Conservation (phyloP, 2,888 invertebrate species). For the Callyntrura sp. region DNA sequence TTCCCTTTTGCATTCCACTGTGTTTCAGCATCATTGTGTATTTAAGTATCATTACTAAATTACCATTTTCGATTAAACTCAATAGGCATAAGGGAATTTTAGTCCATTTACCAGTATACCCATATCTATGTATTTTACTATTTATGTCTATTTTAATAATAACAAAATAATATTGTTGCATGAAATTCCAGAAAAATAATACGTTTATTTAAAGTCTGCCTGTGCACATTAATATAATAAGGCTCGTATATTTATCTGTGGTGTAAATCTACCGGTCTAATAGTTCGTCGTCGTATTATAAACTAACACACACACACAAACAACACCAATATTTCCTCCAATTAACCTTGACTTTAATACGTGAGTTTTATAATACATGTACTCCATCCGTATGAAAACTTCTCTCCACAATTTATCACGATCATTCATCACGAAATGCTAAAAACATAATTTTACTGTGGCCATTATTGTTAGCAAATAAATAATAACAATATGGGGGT, state of each 20-base stretch:
- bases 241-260: conserved; percentile 36
- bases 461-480: conserved; percentile 46
- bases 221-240: conserved; percentile 53
- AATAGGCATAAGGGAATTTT: neutral
- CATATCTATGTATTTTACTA: neutral
- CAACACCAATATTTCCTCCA: conserved; percentile 59
- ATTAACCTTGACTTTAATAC: conserved; percentile 74
- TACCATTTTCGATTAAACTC: conserved; percentile 7
- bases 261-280: conserved; percentile 37
- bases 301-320: conserved; percentile 14
- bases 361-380: conserved; percentile 39
- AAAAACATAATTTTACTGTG: conserved; percentile 40
- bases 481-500: neutral
- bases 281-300: conserved; percentile 1
- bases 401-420: conserved; percentile 50
- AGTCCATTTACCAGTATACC: neutral
- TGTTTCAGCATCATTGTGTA: neutral
- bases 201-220: neutral
- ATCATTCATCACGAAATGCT: conserved; percentile 57
- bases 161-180: conserved; percentile 33
- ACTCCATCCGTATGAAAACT: neutral
- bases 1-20: conserved; percentile 6
- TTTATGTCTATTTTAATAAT: conserved; percentile 34
- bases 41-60: conserved; percentile 7
- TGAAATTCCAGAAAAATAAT: conserved; percentile 51